Evolutionary conservation across 1,140 invertebrate genomes (phyloP).

Genomic region (Drosophila seguyi): DNA sequence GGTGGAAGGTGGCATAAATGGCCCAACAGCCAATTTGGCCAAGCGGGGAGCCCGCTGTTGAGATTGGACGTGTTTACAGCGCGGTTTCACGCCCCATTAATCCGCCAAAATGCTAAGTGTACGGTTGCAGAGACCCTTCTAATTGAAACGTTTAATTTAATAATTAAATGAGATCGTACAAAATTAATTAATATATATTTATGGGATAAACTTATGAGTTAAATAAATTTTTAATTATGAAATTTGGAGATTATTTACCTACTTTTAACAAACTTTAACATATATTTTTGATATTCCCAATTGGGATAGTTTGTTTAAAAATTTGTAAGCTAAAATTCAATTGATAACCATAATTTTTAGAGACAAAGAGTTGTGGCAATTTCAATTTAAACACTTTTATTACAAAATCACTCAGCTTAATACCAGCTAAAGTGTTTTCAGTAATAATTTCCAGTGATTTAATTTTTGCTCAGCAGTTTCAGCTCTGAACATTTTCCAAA

Average conservation of each 20-base stretch:
- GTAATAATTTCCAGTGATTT: neutral
- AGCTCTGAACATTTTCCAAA: neutral
- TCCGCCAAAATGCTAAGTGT: constrained; percentile 28
- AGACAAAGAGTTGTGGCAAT: too few species aligned
- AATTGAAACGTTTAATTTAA: neutral
- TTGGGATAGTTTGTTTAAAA: too few species aligned
- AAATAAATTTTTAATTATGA: too few species aligned
- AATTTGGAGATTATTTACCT: too few species aligned
- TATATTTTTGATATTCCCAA: too few species aligned
- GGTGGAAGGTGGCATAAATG: constrained; percentile 5
- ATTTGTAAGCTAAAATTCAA: too few species aligned
- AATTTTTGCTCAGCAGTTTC: neutral
- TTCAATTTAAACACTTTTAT: neutral
- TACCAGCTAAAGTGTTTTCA: too few species aligned
- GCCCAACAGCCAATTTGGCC: constrained; percentile 24
- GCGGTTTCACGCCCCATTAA: constrained; percentile 59
- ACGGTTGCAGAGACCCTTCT: neutral
- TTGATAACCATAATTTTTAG: too few species aligned
- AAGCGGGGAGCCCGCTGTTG: constrained; percentile 10
- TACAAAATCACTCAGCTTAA: neutral
- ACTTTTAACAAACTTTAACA: too few species aligned
- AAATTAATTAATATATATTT: neutral
- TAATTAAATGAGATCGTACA: neutral
- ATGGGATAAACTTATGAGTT: too few species aligned
- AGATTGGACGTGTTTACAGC: constrained; percentile 28